Percentiles rank a stretch among this genome's conserved stretches.
These are phyloP conservation scores for Turritopsis rubra DNA, from an alignment of 30 jellyfish, hydroid and myxozoan genomes.

Conservation along the genomic window DNA sequence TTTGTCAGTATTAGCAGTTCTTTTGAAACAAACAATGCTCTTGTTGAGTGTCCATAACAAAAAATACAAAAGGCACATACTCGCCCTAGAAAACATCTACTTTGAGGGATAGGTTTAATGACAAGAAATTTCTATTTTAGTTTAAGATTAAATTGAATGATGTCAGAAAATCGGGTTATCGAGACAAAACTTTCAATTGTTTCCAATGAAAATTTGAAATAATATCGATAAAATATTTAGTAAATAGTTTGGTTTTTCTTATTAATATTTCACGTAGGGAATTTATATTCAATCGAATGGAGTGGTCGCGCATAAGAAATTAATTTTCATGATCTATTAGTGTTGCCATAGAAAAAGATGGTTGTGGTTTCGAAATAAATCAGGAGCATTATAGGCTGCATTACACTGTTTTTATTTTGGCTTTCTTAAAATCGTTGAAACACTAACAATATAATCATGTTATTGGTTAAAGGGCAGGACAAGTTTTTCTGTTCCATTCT, in stretches of 20 bases:
- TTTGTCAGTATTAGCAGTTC: too few species aligned
- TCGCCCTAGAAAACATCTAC: too few species aligned
- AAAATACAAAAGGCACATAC: too few species aligned
- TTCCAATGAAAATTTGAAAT: background rate
- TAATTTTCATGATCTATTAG: too few species aligned
- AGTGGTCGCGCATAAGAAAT: background rate
- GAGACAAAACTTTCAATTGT: background rate
- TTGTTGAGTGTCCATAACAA: too few species aligned
- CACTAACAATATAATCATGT: background rate
- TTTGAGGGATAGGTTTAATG: too few species aligned
- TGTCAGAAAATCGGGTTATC: too few species aligned
- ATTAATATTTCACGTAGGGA: background rate
- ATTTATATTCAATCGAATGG: background rate
- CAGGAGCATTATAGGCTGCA: background rate
- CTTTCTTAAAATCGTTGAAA: background rate
- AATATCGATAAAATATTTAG: background rate
- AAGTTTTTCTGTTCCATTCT: background rate
- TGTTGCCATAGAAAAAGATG: background rate
- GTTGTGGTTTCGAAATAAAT: background rate
- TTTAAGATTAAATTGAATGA: too few species aligned
- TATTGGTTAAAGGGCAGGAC: background rate
- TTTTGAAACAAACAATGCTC: too few species aligned
- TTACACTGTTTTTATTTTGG: background rate
- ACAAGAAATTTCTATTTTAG: too few species aligned
- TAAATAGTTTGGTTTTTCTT: background rate